Base-by-base conservation (phyloP, 2,113 vertebrate species). In the Vidua chalybeata region DNA sequence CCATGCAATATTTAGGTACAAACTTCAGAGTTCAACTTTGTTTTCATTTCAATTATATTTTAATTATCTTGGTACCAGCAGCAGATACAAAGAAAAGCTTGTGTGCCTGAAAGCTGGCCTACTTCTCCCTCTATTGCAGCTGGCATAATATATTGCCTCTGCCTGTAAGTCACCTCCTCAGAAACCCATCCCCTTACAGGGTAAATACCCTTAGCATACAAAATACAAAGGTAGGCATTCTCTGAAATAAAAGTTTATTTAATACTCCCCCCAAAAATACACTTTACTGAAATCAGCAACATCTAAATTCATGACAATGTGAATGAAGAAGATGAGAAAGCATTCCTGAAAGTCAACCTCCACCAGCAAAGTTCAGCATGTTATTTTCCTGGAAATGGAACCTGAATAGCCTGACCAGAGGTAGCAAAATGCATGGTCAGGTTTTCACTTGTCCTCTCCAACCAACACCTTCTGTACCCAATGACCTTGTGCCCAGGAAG, bases 61-160 rank as follows among this genome's bases (percentile, higher is more conserved):
- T 79, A 39, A 82, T 68, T 87, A 56, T n/a, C 41, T 59, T 68
- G 45, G 6, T 62, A 84, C 26, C 48, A 78, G 51, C 2, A 91
- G 59, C 9, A 15, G 41, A 45, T 26, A 31, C 3, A 8, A 82
- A 90, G 48, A 67, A 26, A 61, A 41, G 39, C 19, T 33, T 43
- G 11, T 24, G 46, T 71, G 46, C 17, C 63, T 89, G 18, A 66
- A 92, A 75, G 21, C 30, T 72, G 13, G 1, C 71, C 54, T 56
- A 27, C 24, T 51, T 67, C 69, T 75, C 23, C 33, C 39, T 31
- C 39, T 54, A 0, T 1, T 4, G 1, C 2, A 39, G 23, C 1
- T 61, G 16, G 21, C 6, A 2, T 22, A n/a, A 62, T 7, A 4
- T 17, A 64, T 16, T 17, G 61, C 35, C 52, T 82, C 35, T 48